These are phyloP conservation scores for Orchesella flavescens DNA, from an alignment of 2,888 invertebrate genomes.

Conservation along the genomic window DNA sequence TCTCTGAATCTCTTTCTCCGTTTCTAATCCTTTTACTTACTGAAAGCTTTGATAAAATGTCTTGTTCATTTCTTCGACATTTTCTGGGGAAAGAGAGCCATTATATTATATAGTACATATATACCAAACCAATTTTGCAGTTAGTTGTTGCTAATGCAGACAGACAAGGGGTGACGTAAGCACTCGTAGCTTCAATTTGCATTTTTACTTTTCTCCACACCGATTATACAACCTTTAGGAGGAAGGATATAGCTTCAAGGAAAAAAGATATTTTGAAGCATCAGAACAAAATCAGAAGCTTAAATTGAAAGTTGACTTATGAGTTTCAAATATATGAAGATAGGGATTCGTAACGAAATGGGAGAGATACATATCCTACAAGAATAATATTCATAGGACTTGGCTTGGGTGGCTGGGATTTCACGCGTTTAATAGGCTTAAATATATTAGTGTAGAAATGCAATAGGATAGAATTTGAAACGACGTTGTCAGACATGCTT, in stretches of 20 bases:
- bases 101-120: neutral
- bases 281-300: neutral
- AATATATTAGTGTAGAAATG: too few species aligned
- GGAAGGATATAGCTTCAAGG: too few species aligned
- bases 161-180: neutral
- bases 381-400: neutral
- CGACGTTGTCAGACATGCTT: too few species aligned
- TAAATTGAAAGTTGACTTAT: too few species aligned
- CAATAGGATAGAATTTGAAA: too few species aligned
- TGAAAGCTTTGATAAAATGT: slow-evolving; percentile 5
- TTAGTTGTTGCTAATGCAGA: too few species aligned
- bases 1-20: neutral
- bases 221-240: too few species aligned
- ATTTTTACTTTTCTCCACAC: neutral
- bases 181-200: neutral
- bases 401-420: neutral
- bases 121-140: neutral
- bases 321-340: too few species aligned
- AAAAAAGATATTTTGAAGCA: neutral
- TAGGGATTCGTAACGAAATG: too few species aligned
- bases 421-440: too few species aligned
- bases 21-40: slow-evolving; percentile 12
- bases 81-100: neutral
- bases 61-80: slow-evolving; percentile 11
- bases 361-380: too few species aligned